Evolutionary conservation across 30 jellyfish, hydroid and myxozoan species (phyloP), one percentile per base, ranked within the genome.

Genomic region (Mastigias papua): DNA sequence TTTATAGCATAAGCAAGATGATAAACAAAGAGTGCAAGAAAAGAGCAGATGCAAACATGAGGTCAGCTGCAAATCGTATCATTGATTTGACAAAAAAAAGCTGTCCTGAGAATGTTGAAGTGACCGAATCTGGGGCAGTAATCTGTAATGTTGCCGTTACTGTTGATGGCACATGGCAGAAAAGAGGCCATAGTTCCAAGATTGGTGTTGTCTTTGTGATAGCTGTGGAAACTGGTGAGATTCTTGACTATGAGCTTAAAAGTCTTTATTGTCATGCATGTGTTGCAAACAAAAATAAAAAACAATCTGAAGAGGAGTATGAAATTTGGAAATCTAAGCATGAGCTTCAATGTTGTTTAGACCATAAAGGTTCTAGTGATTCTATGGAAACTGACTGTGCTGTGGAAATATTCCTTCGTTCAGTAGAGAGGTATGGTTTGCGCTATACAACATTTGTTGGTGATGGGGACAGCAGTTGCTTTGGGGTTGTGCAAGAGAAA

Each of bases 391-490:
- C 70, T 27, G 69, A 25, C 26, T 26, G 84, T 49, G 84, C 84
- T 33, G 31, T 30, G 37, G 80, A 65, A 27, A 65, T 81, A 17
- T 81, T 81, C 49, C 69, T 65, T 60, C 84, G 91, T 23, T 81
- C 91, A 46, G 22, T 64, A 7, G 79, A 63, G 32, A 81, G 33
- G 48, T 34, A 81, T 35, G 25, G 37, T 30, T 32, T 81, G 54
- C 66, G 60, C 33, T 81, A 81, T 48, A 49, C 76, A 26, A 66
- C 85, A 2, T 60, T 65, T 34, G 85, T 81, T 81, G 91, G 91
- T 22, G 91, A 81, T 81, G 91, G 91, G 23, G 91, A 81, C 77
- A 65, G 60, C n/a, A 70, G 35, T 51, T 81, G 85, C 21, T 81
- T 60, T 48, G 71, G 46, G 5, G 66, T 28, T 60, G 90, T 80